These are phyloP conservation scores for Cydia strobilella DNA, from an alignment of 1,140 invertebrate genomes.

Conservation along the genomic window DNA sequence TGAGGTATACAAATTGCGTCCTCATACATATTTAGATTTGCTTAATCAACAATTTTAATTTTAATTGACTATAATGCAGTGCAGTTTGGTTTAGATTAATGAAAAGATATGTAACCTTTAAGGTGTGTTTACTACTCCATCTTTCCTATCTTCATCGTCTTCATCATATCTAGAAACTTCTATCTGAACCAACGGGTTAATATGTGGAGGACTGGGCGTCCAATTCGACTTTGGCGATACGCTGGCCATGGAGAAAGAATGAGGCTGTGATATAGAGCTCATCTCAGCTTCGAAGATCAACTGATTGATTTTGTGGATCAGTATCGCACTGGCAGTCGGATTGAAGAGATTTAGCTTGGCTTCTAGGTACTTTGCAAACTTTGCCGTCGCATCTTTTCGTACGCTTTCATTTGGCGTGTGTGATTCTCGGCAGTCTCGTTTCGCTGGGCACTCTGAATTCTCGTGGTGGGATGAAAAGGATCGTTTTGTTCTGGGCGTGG, in stretches of 20 bases:
- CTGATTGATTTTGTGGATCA: slow-evolving; percentile 26
- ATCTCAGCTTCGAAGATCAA: slow-evolving; percentile 23
- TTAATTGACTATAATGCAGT: background rate
- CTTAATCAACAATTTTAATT: background rate
- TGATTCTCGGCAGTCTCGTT: background rate
- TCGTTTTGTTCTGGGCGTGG: background rate
- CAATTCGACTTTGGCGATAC: slow-evolving; percentile 1
- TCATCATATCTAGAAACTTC: slow-evolving; percentile 6
- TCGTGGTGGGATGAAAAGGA: background rate
- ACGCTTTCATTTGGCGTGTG: background rate
- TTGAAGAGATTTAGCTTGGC: slow-evolving; percentile 16
- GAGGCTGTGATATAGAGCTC: slow-evolving; percentile 5
- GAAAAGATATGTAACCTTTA: background rate
- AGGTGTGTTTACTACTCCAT: background rate
- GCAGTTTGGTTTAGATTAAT: background rate
- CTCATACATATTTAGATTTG: too few relatives aligned
- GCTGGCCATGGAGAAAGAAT: slow-evolving; percentile 15
- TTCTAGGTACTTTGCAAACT: slow-evolving; percentile 10
- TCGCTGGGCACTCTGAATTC: background rate
- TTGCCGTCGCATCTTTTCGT: slow-evolving; percentile 14
- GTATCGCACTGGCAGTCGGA: slow-evolving; percentile 19
- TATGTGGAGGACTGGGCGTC: background rate
- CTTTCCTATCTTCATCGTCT: background rate
- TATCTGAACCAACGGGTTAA: slow-evolving; percentile 8
- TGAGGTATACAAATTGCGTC: background rate